Evolutionary conservation across 2,888 invertebrate species (phyloP).

Genomic region (Campoplex nolae): DNA sequence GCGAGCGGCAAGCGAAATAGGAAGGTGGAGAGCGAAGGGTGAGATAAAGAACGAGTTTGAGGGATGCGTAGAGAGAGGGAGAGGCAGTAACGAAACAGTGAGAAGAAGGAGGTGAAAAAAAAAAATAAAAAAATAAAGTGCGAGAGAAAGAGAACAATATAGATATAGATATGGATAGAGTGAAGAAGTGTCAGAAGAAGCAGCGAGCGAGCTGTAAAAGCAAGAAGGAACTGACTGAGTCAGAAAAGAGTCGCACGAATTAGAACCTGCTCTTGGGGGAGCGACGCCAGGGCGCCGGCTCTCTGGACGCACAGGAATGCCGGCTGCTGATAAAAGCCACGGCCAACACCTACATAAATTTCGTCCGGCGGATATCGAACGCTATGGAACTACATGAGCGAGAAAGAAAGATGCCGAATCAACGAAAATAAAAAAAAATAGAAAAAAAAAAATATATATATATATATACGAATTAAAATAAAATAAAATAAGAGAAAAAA

Average conservation of each 20-base stretch:
- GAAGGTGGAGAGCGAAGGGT: not conserved
- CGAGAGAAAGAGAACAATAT: constrained; percentile 20
- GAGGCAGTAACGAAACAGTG: constrained; percentile 43
- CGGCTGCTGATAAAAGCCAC: constrained; percentile 84
- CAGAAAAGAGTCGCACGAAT: constrained; percentile 79
- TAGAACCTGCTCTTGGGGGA: constrained; percentile 84
- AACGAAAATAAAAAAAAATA: constrained; percentile 20
- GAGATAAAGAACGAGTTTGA: constrained; percentile 57
- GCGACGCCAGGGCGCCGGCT: constrained; percentile 83
- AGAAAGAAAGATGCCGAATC: constrained; percentile 36
- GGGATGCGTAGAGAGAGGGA: constrained; percentile 31
- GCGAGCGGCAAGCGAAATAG: constrained; percentile 42
- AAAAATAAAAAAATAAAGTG: not conserved
- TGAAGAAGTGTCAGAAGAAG: constrained; percentile 60
- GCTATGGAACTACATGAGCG: constrained; percentile 58
- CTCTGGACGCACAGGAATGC: constrained; percentile 82
- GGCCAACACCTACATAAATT: constrained; percentile 85
- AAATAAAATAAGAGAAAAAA: constrained; percentile 3
- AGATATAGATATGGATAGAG: constrained; percentile 33
- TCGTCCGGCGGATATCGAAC: constrained; percentile 78
- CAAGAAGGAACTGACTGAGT: constrained; percentile 65
- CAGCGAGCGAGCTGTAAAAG: constrained; percentile 59
- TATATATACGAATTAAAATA: constrained; percentile 11
- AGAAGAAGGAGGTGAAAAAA: constrained; percentile 32
- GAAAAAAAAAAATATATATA: not conserved